Evolutionary conservation across 2,888 invertebrate genomes (phyloP).

Genomic region (Hedya salicella): DNA sequence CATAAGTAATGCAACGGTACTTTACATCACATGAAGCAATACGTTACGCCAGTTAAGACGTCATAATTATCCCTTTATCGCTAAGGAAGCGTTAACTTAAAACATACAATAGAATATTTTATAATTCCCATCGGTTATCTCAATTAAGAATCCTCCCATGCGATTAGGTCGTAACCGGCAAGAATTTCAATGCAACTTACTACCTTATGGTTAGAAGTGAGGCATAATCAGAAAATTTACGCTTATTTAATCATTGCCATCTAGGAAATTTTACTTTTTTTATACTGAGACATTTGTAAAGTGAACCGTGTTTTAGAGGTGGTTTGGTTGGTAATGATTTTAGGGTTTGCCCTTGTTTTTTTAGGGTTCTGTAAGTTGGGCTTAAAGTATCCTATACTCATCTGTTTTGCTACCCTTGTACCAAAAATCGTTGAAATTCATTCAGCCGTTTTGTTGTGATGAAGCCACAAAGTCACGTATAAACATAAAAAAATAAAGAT

Average conservation of each 20-base stretch:
- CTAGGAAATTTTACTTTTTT: conserved; percentile 44
- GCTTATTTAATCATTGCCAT: conserved; percentile 56
- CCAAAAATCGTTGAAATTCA: no score
- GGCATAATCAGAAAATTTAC: conserved; percentile 53
- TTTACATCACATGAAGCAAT: conserved; percentile 12
- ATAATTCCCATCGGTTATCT: conserved; percentile 29
- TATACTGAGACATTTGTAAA: not conserved
- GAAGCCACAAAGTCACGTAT: no score
- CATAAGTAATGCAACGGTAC: not conserved
- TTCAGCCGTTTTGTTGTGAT: no score
- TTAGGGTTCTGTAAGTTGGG: conserved; percentile 2
- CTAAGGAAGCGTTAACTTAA: conserved; percentile 7
- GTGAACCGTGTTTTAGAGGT: conserved; percentile 8
- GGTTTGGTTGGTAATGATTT: conserved; percentile 46
- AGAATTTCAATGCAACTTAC: not conserved
- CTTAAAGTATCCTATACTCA: no score
- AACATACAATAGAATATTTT: conserved; percentile 19
- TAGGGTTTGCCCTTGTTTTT: not conserved
- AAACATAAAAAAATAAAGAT: no score
- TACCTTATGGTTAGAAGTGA: not conserved
- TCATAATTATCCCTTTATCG: conserved; percentile 22
- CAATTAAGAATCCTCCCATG: not conserved
- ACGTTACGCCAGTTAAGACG: conserved; percentile 21
- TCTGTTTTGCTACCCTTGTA: no score
- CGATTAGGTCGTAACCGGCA: not conserved